Base-by-base conservation (phyloP, 2,113 vertebrate species). In the Phoxinus phoxinus region DNA sequence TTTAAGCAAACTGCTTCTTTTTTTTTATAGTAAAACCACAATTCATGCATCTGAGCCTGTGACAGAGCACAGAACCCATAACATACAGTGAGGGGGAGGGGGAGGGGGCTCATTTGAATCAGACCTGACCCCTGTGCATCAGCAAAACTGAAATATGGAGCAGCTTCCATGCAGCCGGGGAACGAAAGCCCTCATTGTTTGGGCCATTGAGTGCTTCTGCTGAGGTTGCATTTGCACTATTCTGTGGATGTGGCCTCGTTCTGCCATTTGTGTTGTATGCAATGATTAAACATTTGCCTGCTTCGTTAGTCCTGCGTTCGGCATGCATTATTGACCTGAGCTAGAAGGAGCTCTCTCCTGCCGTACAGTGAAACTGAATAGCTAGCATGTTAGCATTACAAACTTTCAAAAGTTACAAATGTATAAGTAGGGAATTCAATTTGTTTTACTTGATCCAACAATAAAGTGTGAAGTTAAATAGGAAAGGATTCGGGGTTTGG, bases 121-220 rank as follows among this genome's bases (percentile, higher is more conserved):
- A 85, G 67, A 79, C 19, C 41, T 81, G 86, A 92, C 88, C 79
- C 63, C 84, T 71, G 83, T 69, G 81, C 88, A 86, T 92, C 90
- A 92, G 91, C 89, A 87, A 85, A 90, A 89, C 48, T 13, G 81
- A 82, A 86, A 89, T 90, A 87, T 75, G 85, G 88, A 92, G 90
- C 83, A 90, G 86, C 87, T 92, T 92, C 91, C 87, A 90, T 81
- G 71, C 61, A 11, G n/a, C 41, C 21, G 2, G 12, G 25, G 35
- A 23, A 76, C 19, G 46, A 84, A 46, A 41, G 23, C 21, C 44
- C 53, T 77, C 83, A 86, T 86, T 89, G 88, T 88, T 87, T 78
- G 41, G 75, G n/a, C 58, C 85, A 85, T 87, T 90, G 84, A 89
- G 78, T 25, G 56, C n/a, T 87, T 75, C 41, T 87, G 91, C 90